A percentile compares a stretch with the other conserved stretches of the same genome.
Conservation (phyloP, 1,140 invertebrate genomes). For the Piezodorus guildinii region DNA sequence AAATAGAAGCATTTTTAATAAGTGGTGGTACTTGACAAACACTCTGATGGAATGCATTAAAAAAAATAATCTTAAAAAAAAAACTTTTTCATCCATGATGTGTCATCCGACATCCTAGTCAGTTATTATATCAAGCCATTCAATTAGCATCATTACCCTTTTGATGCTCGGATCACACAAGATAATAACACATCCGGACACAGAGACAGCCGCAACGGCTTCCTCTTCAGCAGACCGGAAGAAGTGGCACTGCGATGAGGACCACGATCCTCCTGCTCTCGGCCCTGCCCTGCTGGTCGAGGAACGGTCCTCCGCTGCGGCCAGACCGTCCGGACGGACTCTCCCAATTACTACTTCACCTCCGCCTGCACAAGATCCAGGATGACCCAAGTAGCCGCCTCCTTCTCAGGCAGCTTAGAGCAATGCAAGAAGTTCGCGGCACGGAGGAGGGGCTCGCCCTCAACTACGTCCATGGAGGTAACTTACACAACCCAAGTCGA, state of each 20-base stretch:
- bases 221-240: background rate
- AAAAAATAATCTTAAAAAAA: too few species aligned
- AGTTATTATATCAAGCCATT: too few species aligned
- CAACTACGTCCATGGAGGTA: constrained; percentile 41
- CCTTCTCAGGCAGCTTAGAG: constrained; percentile 30
- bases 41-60: too few species aligned
- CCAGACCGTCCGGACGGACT: constrained; percentile 25
- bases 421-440: constrained; percentile 43
- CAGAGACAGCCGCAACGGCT: background rate
- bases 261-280: constrained; percentile 18
- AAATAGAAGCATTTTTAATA: too few species aligned
- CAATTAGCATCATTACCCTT: too few species aligned
- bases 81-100: too few species aligned
- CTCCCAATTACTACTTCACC: constrained; percentile 31
- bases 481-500: background rate
- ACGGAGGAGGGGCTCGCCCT: constrained; percentile 45
- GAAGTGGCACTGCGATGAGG: background rate
- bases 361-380: constrained; percentile 31
- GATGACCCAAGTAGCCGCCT: constrained; percentile 31
- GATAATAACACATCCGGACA: background rate
- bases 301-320: constrained; percentile 27
- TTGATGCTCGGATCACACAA: too few species aligned
- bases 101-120: too few species aligned
- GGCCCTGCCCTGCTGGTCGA: background rate
- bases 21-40: too few species aligned